Evolutionary conservation across 2,888 invertebrate species (phyloP).

Genomic region (Xestobium rufovillosum): DNA sequence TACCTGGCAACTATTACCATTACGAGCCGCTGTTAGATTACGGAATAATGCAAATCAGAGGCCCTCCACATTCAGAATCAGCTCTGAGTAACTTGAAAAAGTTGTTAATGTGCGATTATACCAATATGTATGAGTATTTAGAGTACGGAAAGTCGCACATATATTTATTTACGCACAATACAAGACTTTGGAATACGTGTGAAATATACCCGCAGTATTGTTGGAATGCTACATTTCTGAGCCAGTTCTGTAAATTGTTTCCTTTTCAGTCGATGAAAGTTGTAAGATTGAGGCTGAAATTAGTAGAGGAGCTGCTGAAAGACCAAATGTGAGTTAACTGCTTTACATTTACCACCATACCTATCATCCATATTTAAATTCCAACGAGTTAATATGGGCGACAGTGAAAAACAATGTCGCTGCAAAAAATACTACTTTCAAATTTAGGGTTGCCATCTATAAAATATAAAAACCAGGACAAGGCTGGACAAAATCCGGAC

Average conservation of each 20-base stretch:
- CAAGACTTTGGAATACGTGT: slow-evolving; percentile 77
- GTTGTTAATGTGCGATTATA: slow-evolving; percentile 70
- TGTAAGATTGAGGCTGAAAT: slow-evolving; percentile 66
- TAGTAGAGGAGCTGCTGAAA: slow-evolving; percentile 63
- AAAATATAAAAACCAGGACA: too few species aligned
- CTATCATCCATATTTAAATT: too few species aligned
- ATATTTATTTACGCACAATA: slow-evolving; percentile 79
- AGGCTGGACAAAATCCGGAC: too few species aligned
- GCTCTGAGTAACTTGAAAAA: slow-evolving; percentile 62
- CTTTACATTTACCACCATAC: slow-evolving; percentile 8
- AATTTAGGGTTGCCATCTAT: too few species aligned
- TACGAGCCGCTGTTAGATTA: slow-evolving; percentile 82
- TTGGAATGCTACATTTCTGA: slow-evolving; percentile 63
- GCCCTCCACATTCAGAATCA: slow-evolving; percentile 58
- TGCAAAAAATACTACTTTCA: too few species aligned
- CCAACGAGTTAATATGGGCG: too few species aligned
- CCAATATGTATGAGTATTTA: slow-evolving; percentile 66
- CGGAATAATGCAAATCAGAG: slow-evolving; percentile 74
- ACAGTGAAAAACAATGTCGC: too few species aligned
- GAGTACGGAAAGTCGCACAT: slow-evolving; percentile 68
- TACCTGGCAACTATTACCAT: slow-evolving; percentile 83
- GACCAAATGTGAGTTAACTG: slow-evolving; percentile 57
- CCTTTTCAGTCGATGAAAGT: slow-evolving; percentile 87
- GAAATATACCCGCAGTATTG: slow-evolving; percentile 57
- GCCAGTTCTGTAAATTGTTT: slow-evolving; percentile 72